A percentile compares a stretch with the other conserved stretches of the same genome.
Conservation (phyloP, 1,140 invertebrate genomes). For the Drosophila watanabei region DNA sequence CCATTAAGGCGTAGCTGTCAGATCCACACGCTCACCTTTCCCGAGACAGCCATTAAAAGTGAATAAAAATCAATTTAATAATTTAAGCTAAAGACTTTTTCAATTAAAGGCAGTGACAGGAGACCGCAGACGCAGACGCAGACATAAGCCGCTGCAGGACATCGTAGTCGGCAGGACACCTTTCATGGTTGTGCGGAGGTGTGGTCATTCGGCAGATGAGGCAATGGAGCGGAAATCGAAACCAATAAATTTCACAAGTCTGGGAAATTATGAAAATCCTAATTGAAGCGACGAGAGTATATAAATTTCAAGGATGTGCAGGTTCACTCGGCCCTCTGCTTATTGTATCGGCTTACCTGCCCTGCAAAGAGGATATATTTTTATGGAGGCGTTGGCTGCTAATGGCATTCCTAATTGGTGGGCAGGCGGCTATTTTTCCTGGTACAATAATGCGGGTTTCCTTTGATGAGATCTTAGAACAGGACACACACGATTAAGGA, state of each 20-base stretch:
- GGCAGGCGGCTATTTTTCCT: conserved; percentile 44
- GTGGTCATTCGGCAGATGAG: conserved; percentile 51
- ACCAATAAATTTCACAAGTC: conserved; percentile 79
- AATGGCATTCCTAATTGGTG: conserved; percentile 76
- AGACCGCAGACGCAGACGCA: conserved; percentile 46
- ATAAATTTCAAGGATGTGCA: conserved; percentile 15
- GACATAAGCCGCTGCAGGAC: conserved; percentile 32
- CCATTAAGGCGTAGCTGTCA: conserved; percentile 44
- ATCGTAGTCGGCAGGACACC: conserved; percentile 56
- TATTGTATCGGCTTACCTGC: conserved; percentile 36
- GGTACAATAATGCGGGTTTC: conserved; percentile 47
- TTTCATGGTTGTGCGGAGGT: conserved; percentile 15
- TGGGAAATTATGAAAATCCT: conserved; percentile 81
- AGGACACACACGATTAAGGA: conserved; percentile 59
- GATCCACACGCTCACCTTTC: conserved; percentile 22
- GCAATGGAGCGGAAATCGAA: conserved; percentile 77
- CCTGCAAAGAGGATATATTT: conserved; percentile 35
- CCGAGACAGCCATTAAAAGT: conserved; percentile 56
- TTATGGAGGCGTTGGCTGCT: conserved; percentile 59
- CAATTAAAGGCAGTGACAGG: conserved; percentile 63
- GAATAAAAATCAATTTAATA: conserved; percentile 83
- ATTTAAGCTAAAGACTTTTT: conserved; percentile 77
- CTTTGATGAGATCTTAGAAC: conserved; percentile 51
- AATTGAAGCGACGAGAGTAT: conserved; percentile 62
- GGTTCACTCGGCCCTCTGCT: conserved; percentile 4